Percentiles rank a stretch among this genome's conserved stretches.
These are phyloP conservation scores for Sicus ferrugineus DNA, from an alignment of 2,888 invertebrate species.

Conservation along the genomic window DNA sequence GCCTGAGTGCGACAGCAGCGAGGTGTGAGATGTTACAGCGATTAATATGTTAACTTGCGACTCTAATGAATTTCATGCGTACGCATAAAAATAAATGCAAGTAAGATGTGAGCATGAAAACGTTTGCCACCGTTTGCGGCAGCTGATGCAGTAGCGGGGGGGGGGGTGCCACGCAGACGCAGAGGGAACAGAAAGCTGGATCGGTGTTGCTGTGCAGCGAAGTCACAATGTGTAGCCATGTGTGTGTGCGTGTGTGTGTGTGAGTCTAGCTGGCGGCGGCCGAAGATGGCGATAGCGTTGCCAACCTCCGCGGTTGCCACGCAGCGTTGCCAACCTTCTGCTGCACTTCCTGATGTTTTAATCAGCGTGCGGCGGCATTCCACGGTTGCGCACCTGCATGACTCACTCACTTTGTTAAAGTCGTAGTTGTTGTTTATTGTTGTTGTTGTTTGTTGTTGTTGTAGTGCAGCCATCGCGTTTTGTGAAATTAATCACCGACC, in stretches of 20 bases:
- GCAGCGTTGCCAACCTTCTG: background rate
- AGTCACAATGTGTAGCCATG: background rate
- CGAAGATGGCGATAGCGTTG: background rate
- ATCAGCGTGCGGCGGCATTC: conserved; percentile 44
- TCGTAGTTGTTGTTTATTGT: background rate
- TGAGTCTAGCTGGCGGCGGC: background rate
- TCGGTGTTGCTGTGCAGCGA: background rate
- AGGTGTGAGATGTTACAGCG: conserved; percentile 34
- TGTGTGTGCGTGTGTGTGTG: background rate
- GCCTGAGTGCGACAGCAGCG: background rate
- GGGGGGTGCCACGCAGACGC: too few relatives aligned
- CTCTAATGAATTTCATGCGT: conserved; percentile 30
- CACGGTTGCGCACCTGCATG: conserved; percentile 1
- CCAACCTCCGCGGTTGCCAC: too few relatives aligned
- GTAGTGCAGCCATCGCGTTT: conserved; percentile 15
- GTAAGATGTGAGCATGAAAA: conserved; percentile 4
- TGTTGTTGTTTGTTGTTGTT: conserved; percentile 9
- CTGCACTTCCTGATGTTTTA: conserved; percentile 50
- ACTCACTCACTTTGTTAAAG: too few relatives aligned
- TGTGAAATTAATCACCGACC: conserved; percentile 41
- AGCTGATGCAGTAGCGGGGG: too few relatives aligned
- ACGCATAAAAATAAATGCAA: conserved; percentile 21
- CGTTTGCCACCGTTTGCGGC: conserved; percentile 28
- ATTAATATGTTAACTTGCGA: conserved; percentile 31
- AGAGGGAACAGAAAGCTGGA: background rate